Evolutionary conservation across 2,888 invertebrate species (phyloP).

Genomic region (Ophion obscuratus): DNA sequence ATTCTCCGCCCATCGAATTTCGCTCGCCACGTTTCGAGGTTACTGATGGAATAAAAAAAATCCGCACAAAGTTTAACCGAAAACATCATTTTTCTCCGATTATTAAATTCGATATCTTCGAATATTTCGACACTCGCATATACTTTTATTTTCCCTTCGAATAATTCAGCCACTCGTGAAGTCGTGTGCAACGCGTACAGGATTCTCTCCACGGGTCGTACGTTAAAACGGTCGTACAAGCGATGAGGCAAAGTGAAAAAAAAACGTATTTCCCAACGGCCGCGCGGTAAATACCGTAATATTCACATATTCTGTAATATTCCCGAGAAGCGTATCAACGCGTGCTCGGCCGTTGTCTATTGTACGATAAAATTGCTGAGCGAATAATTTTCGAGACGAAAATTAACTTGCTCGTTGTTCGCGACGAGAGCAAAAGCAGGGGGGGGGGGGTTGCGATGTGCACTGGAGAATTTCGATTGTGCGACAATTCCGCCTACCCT

Average conservation of each 20-base stretch:
- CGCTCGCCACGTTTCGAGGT: no score
- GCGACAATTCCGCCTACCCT: slow-evolving; percentile 30
- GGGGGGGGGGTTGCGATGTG: background rate
- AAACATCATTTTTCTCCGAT: background rate
- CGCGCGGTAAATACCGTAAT: background rate
- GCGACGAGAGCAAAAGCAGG: background rate
- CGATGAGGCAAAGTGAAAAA: background rate
- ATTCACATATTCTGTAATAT: background rate
- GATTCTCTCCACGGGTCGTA: background rate
- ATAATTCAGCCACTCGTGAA: background rate
- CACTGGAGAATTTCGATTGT: slow-evolving; percentile 65
- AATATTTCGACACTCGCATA: no score
- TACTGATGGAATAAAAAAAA: no score
- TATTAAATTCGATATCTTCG: background rate
- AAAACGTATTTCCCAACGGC: background rate
- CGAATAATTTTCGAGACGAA: slow-evolving; percentile 46
- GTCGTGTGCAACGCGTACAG: background rate
- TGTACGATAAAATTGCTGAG: slow-evolving; percentile 35
- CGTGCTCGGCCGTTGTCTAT: background rate
- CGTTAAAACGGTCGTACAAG: no score
- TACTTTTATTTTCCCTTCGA: background rate
- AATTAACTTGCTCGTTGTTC: slow-evolving; percentile 40
- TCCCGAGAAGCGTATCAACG: background rate
- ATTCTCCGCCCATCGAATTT: no score
- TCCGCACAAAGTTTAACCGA: no score